Base-by-base conservation (phyloP, 2,888 invertebrate genomes). In the Tetanocera ferruginea region DNA sequence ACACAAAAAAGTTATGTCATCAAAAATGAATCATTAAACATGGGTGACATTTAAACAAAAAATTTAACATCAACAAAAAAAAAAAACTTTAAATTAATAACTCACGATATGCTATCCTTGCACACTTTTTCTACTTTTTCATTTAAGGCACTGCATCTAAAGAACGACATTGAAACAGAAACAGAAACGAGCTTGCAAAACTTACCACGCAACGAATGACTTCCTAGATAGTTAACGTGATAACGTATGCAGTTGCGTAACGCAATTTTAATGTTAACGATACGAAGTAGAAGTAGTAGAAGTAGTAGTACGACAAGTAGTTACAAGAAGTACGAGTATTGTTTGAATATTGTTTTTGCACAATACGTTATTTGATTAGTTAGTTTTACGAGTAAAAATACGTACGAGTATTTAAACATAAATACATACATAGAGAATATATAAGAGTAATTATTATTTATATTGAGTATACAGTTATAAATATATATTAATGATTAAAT, bases 181-280 rank as follows among this genome's bases (percentile, higher is more conserved):
- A 19, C 17, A 28, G 11, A 34, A 72, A 31, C 66, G 62, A 72
- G 28, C n/a, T 51, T 66, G 31, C 49, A 66, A 66, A 80, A 85
- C 85, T 85, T 84, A 85, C 85, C 85, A 81, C 81, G 83, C 76
- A 82, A 80, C 83, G 82, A 84, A 83, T 83, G 84, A 83, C 82
- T 83, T 84, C 83, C 85, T 85, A 82, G 82, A 82, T 83, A 80
- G 82, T 81, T 83, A 80, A 57, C 67, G 69, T 34, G 69, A 69
- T 74, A 67, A 76, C 55, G 66, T 17, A 34, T 31, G 57, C 49
- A 25, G 70, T 55, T 25, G 55, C 37, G 34, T 67, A 34, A 69
- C 34, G 34, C 5, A 37, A 73, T 28, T 43, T 78, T 78, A 52
- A 79, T 75, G 79, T 80, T 80, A 79, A 81, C 79, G 77, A 80